Conservation (phyloP, 2,113 vertebrate genomes). For the Parotia lawesii region DNA sequence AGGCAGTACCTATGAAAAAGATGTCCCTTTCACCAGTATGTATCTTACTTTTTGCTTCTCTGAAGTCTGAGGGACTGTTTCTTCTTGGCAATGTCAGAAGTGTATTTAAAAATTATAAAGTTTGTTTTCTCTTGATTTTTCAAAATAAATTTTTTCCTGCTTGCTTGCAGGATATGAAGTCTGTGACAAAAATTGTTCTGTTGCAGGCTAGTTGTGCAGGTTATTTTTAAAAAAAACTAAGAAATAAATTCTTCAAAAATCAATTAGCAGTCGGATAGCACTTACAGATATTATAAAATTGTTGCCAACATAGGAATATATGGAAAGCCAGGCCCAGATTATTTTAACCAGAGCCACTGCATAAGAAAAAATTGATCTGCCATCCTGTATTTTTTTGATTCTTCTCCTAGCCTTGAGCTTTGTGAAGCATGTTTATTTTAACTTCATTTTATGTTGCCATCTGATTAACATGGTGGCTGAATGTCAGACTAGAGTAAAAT, state of each 20-base stretch:
- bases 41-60: background rate
- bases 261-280: background rate
- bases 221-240: background rate
- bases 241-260: background rate
- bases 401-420: background rate
- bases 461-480: background rate
- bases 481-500: slow-evolving; percentile 14
- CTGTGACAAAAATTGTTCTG: background rate
- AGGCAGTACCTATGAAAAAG: background rate
- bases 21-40: background rate
- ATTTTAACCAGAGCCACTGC: background rate
- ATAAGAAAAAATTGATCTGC: background rate
- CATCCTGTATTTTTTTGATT: background rate
- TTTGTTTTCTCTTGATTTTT: background rate
- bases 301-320: background rate
- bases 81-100: background rate
- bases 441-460: background rate
- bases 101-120: background rate
- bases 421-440: background rate
- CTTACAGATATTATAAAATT: background rate
- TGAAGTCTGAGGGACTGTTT: background rate
- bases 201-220: background rate
- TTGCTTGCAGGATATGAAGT: background rate
- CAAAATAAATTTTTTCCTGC: background rate
- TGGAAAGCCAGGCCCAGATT: background rate